Evolutionary conservation across 1,140 invertebrate genomes (phyloP).

Genomic region (Drosophila obscura): DNA sequence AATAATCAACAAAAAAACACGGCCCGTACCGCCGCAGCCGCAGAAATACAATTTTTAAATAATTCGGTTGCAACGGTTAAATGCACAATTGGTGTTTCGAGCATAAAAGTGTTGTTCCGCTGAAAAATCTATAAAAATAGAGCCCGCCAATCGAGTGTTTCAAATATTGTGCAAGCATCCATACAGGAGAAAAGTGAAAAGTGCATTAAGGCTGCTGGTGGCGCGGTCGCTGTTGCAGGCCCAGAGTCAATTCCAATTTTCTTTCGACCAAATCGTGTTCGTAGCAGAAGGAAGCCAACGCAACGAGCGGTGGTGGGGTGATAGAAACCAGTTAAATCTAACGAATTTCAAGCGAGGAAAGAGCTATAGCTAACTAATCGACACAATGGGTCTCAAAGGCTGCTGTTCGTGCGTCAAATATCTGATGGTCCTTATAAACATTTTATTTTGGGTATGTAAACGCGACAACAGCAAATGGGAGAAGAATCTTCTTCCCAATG

Average conservation of each 20-base stretch:
- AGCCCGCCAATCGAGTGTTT: not conserved
- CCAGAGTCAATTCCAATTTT: conserved; percentile 22
- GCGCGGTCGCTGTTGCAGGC: no score
- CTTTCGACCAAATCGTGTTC: conserved; percentile 12
- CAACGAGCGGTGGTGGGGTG: conserved; percentile 44
- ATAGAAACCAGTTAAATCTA: conserved; percentile 50
- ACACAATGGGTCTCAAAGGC: conserved; percentile 87
- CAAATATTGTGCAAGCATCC: conserved; percentile 19
- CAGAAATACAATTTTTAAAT: conserved; percentile 67
- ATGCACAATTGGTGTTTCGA: conserved; percentile 48
- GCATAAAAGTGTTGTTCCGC: conserved; percentile 21
- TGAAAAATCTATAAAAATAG: conserved; percentile 3
- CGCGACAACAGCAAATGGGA: conserved; percentile 32
- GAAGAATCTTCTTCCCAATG: conserved; percentile 20
- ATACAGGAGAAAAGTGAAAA: conserved; percentile 18
- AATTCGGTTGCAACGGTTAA: conserved; percentile 50
- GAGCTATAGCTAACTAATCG: conserved; percentile 22
- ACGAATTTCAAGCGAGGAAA: conserved; percentile 22
- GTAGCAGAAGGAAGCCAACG: conserved; percentile 29
- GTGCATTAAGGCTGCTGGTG: conserved; percentile 31
- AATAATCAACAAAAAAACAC: no score
- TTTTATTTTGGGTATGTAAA: conserved; percentile 89
- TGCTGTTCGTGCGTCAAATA: conserved; percentile 90
- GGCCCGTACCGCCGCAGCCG: conserved; percentile 43
- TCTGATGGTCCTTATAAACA: conserved; percentile 88